Percentiles rank a stretch among this genome's conserved stretches.
Conservation (phyloP, 2,113 vertebrate species). For the Deroptyus accipitrinus region DNA sequence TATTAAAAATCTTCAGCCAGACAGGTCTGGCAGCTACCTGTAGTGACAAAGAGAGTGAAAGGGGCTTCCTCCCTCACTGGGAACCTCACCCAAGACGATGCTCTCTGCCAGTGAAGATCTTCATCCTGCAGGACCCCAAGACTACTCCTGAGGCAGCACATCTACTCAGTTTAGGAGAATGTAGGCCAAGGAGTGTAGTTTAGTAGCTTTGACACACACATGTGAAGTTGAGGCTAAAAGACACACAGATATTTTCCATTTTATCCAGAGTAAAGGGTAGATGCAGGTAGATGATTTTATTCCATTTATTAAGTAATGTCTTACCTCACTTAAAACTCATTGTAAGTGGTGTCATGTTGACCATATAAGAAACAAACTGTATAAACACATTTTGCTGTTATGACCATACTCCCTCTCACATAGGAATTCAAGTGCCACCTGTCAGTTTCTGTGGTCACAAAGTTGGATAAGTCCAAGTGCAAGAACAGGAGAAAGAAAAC, state of each 20-base stretch:
- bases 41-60: neutral
- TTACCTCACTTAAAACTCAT: neutral
- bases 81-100: neutral
- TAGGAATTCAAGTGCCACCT: neutral
- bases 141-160: neutral
- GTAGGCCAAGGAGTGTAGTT: neutral
- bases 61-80: neutral
- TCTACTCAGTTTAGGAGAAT: neutral
- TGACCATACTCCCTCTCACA: neutral
- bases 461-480: neutral
- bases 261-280: neutral
- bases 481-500: neutral
- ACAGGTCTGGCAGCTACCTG: neutral
- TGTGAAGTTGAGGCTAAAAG: neutral
- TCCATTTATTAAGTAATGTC: neutral
- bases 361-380: neutral
- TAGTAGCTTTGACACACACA: neutral
- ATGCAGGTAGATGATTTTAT: neutral
- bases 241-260: neutral
- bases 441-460: neutral
- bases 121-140: neutral
- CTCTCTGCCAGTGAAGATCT: neutral
- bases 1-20: neutral
- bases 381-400: rapidly evolving
- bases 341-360: neutral